phyloP scores from a whole-genome alignment of 2,113 vertebrate genomes.

The Patagioenas fasciata region DNA sequence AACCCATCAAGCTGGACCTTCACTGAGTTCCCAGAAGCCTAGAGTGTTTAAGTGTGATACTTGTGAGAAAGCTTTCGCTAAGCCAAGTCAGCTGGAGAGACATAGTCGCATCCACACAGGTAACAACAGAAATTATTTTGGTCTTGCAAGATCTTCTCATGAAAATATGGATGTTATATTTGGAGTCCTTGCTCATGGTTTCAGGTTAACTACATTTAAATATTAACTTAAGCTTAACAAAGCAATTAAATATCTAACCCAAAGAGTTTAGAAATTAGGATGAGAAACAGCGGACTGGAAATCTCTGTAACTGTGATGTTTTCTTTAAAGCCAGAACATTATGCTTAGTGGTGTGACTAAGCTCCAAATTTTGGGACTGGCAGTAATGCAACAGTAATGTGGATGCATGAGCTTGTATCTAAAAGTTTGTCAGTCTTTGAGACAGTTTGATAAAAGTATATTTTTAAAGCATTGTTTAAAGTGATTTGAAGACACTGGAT shows the following conservation, averaged over 20 bases:
- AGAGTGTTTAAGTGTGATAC: slow-evolving; percentile 89
- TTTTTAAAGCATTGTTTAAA: background rate
- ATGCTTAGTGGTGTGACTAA: background rate
- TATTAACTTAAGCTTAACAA: background rate
- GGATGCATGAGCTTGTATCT: background rate
- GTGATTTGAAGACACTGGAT: background rate
- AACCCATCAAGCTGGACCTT: slow-evolving; percentile 92
- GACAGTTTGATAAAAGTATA: background rate
- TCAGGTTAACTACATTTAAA: background rate
- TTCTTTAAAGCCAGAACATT: background rate
- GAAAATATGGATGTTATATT: background rate
- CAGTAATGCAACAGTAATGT: background rate
- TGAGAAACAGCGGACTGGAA: background rate
- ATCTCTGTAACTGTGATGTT: background rate
- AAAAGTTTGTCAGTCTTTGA: background rate
- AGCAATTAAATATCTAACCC: background rate
- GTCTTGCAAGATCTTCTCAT: background rate
- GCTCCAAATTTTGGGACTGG: background rate
- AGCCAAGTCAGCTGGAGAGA: slow-evolving; percentile 95
- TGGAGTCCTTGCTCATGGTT: background rate
- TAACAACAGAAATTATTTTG: slow-evolving; percentile 38
- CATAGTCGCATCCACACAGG: slow-evolving; percentile 98
- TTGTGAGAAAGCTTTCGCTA: slow-evolving; percentile 94
- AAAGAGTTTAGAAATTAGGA: background rate
- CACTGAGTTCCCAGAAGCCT: slow-evolving; percentile 91